Percentiles rank a stretch among this genome's conserved stretches.
phyloP scores from a whole-genome alignment of 2,888 invertebrate species.

The Drosophila rubida region DNA sequence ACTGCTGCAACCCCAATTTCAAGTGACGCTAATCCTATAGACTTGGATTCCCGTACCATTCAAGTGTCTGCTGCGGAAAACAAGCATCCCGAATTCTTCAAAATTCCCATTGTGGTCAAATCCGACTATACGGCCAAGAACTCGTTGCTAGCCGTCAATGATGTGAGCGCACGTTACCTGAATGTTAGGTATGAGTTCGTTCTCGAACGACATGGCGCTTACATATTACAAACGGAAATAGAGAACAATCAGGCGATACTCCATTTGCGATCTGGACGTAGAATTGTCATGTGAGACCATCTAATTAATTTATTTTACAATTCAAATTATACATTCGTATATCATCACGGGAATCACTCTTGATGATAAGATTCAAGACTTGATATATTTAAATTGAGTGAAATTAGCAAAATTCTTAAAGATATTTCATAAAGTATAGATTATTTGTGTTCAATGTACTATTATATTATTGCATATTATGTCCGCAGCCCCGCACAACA shows the following conservation, averaged over 20 bases:
- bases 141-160: slow-evolving; percentile 57
- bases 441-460: too few species aligned
- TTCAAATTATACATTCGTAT: neutral
- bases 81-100: slow-evolving; percentile 63
- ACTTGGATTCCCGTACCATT: slow-evolving; percentile 49
- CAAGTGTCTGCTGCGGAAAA: slow-evolving; percentile 57
- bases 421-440: too few species aligned
- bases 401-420: too few species aligned
- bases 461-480: neutral
- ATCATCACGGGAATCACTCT: too few species aligned
- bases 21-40: neutral
- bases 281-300: slow-evolving; percentile 59
- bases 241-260: slow-evolving; percentile 39
- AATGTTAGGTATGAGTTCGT: slow-evolving; percentile 71
- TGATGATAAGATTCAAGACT: too few species aligned
- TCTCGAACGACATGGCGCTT: slow-evolving; percentile 67
- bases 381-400: too few species aligned
- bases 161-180: slow-evolving; percentile 64
- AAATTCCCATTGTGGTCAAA: slow-evolving; percentile 51
- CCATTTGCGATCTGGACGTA: slow-evolving; percentile 69
- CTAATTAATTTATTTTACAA: too few species aligned
- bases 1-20: neutral
- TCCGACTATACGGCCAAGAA: slow-evolving; percentile 52
- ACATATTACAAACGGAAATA: slow-evolving; percentile 12
- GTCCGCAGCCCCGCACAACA: slow-evolving; percentile 8